Evolutionary conservation across 2,113 vertebrate genomes (phyloP).

Genomic region (Seriola dumerili): DNA sequence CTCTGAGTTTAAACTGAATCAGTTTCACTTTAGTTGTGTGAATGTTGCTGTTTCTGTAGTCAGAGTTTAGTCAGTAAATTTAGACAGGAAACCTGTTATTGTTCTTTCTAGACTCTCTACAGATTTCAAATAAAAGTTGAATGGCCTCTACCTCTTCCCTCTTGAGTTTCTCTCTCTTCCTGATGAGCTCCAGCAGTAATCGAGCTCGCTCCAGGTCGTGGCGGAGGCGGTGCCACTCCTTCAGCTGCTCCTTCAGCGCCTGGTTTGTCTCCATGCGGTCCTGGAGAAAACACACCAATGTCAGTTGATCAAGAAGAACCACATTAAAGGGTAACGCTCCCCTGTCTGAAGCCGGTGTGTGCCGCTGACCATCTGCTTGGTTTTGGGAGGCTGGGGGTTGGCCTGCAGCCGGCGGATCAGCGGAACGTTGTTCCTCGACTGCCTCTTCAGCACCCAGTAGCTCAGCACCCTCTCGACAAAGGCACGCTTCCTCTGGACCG

Average conservation of each 20-base stretch:
- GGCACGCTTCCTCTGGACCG: conserved; percentile 94
- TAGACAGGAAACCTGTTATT: too few species aligned
- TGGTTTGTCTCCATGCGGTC: conserved; percentile 88
- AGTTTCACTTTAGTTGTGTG: too few species aligned
- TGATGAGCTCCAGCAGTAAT: conserved; percentile 94
- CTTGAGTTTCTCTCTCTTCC: conserved; percentile 98
- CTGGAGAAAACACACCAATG: conserved; percentile 64
- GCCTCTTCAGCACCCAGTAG: conserved; percentile 97
- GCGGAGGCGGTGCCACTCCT: conserved; percentile 97
- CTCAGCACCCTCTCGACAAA: conserved; percentile 95
- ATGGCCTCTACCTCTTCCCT: conserved; percentile 90
- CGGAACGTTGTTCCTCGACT: conserved; percentile 95
- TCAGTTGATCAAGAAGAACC: background rate
- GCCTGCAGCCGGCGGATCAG: conserved; percentile 95
- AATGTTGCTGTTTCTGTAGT: too few species aligned
- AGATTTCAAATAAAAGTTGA: background rate
- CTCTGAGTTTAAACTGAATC: too few species aligned
- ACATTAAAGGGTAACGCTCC: background rate
- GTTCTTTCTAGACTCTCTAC: too few species aligned
- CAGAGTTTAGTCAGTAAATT: too few species aligned
- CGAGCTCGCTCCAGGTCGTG: conserved; percentile 96
- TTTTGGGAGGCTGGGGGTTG: conserved; percentile 90
- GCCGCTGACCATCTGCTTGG: conserved; percentile 85
- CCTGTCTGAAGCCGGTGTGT: too few species aligned
- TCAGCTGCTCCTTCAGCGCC: conserved; percentile 94